Evolutionary conservation across 2,888 invertebrate genomes (phyloP), one percentile per base, ranked within the genome.

Genomic region (Epirrhoe alternata): DNA sequence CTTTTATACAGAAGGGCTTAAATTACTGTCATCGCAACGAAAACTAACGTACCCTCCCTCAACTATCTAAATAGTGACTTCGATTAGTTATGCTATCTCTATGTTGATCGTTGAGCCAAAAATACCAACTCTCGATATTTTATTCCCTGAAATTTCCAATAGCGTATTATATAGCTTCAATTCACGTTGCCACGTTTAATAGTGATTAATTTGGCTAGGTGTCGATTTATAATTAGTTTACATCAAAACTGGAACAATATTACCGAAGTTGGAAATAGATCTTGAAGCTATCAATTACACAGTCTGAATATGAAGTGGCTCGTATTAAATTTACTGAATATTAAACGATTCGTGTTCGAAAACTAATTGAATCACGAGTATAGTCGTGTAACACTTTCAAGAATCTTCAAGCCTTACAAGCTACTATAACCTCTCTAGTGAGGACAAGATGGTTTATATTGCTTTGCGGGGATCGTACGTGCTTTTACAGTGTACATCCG

Each of bases 351-450:
- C 62, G 57, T 70, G 66, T 71, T 72, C 73, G 67, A 78, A 73
- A 72, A 75, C 66, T 71, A 77, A 80, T 80, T 74, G 75, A 76
- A 77, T 81, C 72, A 74, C 71, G 72, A 74, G 72, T 72, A 73
- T 71, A 31, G 71, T 70, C 74, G 62, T 72, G 71, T 72, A 74
- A 72, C 72, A 75, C 71, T 75, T 75, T 59, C 54, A 8, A 49
- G 72, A 76, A 74, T 74, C 71, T 71, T 71, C 54, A 42, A 38
- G 51, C 45, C 6, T 16, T 49, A 38, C 50, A 58, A 50, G 49
- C 50, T 5, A 66, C 63, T 52, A 30, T 4, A 47, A 30, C 14
- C 63, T 61, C 30, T 69, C 42, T 35, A 14, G 50, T n/a, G 12
- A 38, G 54, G 57, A 12, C 5, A 3, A 38, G 14, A 58, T 35